phyloP scores from a whole-genome alignment of 2,113 vertebrate genomes.

The Muntiacus reevesi region DNA sequence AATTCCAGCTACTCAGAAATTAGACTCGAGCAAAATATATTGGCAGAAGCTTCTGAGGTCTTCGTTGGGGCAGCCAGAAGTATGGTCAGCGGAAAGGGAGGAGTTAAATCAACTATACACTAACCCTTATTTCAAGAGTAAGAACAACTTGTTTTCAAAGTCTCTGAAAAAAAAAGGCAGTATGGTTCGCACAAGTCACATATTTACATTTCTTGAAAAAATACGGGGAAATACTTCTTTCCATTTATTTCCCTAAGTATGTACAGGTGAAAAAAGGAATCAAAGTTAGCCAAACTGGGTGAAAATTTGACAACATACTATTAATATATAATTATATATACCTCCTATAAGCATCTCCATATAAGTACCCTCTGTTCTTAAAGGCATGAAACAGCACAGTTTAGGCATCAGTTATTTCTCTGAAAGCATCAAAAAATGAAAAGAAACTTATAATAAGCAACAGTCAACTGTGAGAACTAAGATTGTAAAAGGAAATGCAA shows the following conservation, averaged over 20 bases:
- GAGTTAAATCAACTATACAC: background rate
- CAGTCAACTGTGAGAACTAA: background rate
- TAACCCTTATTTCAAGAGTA: background rate
- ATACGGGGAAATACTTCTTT: background rate
- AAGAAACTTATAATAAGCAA: slow-evolving; percentile 7
- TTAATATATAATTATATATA: background rate
- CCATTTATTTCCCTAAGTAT: background rate
- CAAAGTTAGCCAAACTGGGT: background rate
- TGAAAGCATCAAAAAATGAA: background rate
- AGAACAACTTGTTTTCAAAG: background rate
- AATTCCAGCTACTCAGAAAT: background rate
- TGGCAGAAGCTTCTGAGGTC: background rate
- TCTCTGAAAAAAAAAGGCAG: background rate
- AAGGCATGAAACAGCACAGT: background rate
- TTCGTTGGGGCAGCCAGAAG: background rate
- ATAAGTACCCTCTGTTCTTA: background rate
- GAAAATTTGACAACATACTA: background rate
- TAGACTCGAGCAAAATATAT: background rate
- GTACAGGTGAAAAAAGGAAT: background rate
- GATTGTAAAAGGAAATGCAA: background rate
- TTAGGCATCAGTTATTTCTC: background rate
- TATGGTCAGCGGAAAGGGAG: background rate
- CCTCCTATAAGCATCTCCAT: background rate
- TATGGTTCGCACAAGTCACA: background rate
- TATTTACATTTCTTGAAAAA: background rate